A percentile compares a stretch with the other conserved stretches of the same genome.
Evolutionary conservation across 1,140 invertebrate genomes (phyloP).

Genomic region (Elymnias hypermnestra): DNA sequence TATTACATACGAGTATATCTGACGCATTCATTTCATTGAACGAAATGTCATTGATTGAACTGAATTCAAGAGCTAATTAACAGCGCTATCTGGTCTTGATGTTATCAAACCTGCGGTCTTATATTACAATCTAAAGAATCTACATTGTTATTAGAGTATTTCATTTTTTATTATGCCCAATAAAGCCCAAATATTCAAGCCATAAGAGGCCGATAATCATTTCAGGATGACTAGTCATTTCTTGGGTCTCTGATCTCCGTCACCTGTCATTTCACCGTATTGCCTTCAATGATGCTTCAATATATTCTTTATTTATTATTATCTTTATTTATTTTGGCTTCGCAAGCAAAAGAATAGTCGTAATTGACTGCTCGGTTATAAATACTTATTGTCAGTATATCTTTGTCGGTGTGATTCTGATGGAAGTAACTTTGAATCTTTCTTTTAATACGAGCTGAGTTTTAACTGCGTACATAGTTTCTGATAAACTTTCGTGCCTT

Average conservation of each 20-base stretch:
- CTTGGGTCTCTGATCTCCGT: constrained; percentile 39
- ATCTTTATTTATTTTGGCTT: constrained; percentile 43
- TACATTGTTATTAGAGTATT: constrained; percentile 25
- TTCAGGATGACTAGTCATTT: constrained; percentile 54
- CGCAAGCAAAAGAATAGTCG: constrained; percentile 28
- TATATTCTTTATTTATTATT: constrained; percentile 45
- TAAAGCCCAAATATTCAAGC: constrained; percentile 37
- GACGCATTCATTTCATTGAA: too few relatives aligned
- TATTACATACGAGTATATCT: too few relatives aligned
- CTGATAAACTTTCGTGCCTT: too few relatives aligned
- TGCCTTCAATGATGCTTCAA: constrained; percentile 42
- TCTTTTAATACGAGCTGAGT: too few relatives aligned
- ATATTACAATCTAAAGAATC: neutral
- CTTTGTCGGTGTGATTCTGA: too few relatives aligned
- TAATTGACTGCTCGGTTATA: constrained; percentile 36
- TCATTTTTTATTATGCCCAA: constrained; percentile 38
- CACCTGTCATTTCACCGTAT: constrained; percentile 51
- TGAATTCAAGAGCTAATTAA: too few relatives aligned
- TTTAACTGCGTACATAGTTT: too few relatives aligned
- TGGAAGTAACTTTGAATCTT: too few relatives aligned
- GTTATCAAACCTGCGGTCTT: too few relatives aligned
- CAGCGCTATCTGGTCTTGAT: too few relatives aligned
- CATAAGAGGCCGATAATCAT: constrained; percentile 50
- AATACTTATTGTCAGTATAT: constrained; percentile 20
- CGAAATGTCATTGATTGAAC: too few relatives aligned